phyloP scores from a whole-genome alignment of 1,140 invertebrate genomes.

The Bombus superbus region DNA sequence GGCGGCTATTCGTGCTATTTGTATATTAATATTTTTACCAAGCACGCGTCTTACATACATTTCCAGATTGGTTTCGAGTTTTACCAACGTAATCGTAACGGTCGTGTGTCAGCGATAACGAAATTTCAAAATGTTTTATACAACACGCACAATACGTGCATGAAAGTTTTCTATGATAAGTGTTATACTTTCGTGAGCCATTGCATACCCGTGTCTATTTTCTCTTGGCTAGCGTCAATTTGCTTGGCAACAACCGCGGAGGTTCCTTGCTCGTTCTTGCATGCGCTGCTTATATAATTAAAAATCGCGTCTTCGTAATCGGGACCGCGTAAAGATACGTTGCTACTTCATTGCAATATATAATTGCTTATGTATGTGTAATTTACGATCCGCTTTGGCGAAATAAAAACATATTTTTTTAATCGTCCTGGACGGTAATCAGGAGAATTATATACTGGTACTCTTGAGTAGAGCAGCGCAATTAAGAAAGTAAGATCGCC shows the following conservation, averaged over 20 bases:
- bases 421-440: slow-evolving; percentile 21
- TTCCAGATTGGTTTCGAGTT: no score
- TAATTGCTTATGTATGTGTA: slow-evolving; percentile 23
- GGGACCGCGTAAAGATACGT: neutral
- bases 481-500: slow-evolving; percentile 26
- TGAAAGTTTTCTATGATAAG: no score
- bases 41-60: no score
- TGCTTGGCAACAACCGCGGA: neutral
- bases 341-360: slow-evolving; percentile 24
- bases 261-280: slow-evolving; percentile 15
- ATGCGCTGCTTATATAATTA: slow-evolving; percentile 26
- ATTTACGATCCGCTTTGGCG: slow-evolving; percentile 6
- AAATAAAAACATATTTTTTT: slow-evolving; percentile 26
- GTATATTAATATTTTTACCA: no score
- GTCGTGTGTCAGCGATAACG: no score
- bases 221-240: neutral
- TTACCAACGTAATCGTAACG: no score
- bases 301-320: slow-evolving; percentile 32
- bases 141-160: no score
- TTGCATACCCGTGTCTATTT: neutral
- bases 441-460: slow-evolving; percentile 19
- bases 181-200: neutral
- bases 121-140: no score
- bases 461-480: neutral
- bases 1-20: no score